These are phyloP conservation scores for Paguma larvata DNA, from an alignment of 2,797 vertebrate species.

Conservation along the genomic window DNA sequence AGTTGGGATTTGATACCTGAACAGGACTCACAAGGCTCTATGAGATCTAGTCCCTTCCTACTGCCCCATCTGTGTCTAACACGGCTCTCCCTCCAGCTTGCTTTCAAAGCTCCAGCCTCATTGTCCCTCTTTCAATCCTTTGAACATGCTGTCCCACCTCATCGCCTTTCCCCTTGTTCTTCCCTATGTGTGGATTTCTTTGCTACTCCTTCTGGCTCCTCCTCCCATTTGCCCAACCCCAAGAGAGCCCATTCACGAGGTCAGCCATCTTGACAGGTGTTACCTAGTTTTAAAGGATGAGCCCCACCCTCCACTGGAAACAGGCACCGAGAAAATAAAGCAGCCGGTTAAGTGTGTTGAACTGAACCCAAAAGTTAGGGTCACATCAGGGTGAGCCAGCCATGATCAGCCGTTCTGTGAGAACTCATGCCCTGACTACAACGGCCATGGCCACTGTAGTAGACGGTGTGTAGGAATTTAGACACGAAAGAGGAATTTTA, in stretches of 20 bases:
- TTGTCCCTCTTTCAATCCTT: background rate
- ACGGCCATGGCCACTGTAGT: background rate
- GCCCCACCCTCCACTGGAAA: background rate
- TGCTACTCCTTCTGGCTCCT: background rate
- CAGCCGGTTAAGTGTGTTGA: background rate
- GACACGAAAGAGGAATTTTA: background rate
- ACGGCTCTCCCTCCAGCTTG: accelerated
- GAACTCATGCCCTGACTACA: too few relatives aligned
- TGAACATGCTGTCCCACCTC: background rate
- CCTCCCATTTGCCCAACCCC: background rate
- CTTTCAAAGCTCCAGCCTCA: background rate
- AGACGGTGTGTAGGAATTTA: background rate
- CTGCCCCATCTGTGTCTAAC: accelerated
- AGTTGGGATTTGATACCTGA: background rate
- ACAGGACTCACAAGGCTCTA: background rate
- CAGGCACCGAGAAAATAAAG: background rate
- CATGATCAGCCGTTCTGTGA: background rate
- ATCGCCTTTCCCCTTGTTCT: background rate
- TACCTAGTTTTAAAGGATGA: background rate
- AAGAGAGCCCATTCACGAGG: background rate
- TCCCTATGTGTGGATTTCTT: background rate
- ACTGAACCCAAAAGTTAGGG: background rate
- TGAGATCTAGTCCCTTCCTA: background rate
- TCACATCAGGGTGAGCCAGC: too few relatives aligned
- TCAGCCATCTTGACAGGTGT: background rate